phyloP scores from a whole-genome alignment of 2,113 vertebrate species.

The Mustela lutreola region DNA sequence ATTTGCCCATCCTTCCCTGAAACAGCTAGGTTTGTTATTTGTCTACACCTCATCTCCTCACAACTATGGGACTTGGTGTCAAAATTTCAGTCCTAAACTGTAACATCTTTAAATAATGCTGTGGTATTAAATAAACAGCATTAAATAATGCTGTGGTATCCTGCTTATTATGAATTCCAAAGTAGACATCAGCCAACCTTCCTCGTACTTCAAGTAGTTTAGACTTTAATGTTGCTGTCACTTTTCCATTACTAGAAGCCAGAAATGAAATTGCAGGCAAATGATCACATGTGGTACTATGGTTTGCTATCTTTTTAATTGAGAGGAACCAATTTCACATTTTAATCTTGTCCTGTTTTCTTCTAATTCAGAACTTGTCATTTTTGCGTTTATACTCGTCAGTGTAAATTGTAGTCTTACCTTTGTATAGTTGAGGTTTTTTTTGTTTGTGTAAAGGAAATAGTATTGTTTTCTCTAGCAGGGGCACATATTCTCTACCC shows the following conservation, averaged over 20 bases:
- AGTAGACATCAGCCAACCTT: background rate
- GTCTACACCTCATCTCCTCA: background rate
- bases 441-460: background rate
- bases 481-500: background rate
- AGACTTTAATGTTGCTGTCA: background rate
- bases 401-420: background rate
- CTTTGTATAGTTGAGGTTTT: background rate
- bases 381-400: background rate
- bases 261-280: background rate
- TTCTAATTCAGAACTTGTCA: background rate
- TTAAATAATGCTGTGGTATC: background rate
- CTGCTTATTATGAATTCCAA: background rate
- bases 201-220: background rate
- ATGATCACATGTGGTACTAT: background rate
- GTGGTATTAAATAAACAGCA: background rate
- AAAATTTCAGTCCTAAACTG: background rate
- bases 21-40: background rate
- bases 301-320: background rate
- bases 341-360: background rate
- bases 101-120: background rate
- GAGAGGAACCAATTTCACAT: background rate
- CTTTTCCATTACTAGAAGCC: background rate
- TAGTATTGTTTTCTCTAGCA: background rate
- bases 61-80: background rate
- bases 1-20: background rate